These are phyloP conservation scores for Ornithoptera alexandrae DNA, from an alignment of 2,888 invertebrate genomes.

Conservation along the genomic window DNA sequence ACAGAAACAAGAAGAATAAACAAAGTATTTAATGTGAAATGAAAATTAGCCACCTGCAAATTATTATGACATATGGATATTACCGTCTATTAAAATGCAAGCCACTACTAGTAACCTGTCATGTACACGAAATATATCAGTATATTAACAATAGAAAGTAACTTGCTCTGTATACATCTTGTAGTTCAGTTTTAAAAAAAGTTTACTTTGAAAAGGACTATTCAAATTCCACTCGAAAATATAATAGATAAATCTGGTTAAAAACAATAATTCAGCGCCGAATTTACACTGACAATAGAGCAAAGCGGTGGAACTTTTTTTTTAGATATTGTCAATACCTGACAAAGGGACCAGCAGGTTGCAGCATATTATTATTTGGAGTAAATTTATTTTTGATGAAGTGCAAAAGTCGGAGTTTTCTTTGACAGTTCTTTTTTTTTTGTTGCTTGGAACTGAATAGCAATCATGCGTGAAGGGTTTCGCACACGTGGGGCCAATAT, in stretches of 20 bases:
- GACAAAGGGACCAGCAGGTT: slow-evolving; percentile 66
- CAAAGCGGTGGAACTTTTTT: slow-evolving; percentile 46
- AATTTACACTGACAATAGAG: slow-evolving; percentile 55
- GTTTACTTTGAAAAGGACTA: slow-evolving; percentile 40
- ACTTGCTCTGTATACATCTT: slow-evolving; percentile 10
- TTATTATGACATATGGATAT: neutral
- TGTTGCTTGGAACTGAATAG: slow-evolving; percentile 57
- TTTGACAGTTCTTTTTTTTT: slow-evolving; percentile 60
- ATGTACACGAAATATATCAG: neutral
- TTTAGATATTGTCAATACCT: slow-evolving; percentile 47
- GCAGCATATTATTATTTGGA: slow-evolving; percentile 58
- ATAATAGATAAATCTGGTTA: slow-evolving; percentile 50
- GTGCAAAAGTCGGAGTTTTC: slow-evolving; percentile 70
- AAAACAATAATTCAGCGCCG: slow-evolving; percentile 70
- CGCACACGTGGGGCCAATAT: slow-evolving; percentile 74
- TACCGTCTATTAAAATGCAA: neutral
- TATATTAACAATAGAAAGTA: slow-evolving; percentile 12
- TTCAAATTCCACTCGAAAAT: slow-evolving; percentile 59
- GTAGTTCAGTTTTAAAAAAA: slow-evolving; percentile 26
- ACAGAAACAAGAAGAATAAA: too few relatives aligned
- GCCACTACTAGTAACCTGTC: neutral
- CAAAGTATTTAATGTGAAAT: neutral
- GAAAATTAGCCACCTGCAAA: neutral
- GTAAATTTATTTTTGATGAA: slow-evolving; percentile 78
- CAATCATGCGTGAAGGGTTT: slow-evolving; percentile 64